A percentile compares a stretch with the other conserved stretches of the same genome.
Conservation (phyloP, 2,888 invertebrate species). For the Seira sanloemensis region DNA sequence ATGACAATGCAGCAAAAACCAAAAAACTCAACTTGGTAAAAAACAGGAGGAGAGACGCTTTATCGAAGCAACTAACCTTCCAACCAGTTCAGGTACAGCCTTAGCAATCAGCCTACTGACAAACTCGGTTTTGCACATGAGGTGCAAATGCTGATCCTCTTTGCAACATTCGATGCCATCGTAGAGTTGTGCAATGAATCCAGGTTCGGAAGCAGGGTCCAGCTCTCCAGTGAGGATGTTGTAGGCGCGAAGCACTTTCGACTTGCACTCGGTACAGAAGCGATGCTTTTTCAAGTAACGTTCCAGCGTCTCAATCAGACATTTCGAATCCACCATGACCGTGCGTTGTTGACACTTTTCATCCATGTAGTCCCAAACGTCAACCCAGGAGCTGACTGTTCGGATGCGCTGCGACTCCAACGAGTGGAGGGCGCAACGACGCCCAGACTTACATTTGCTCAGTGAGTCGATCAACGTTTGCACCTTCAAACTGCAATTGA, state of each 20-base stretch:
- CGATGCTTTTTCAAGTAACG: constrained; percentile 89
- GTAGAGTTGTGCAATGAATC: constrained; percentile 91
- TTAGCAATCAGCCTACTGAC: constrained; percentile 91
- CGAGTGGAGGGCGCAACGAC: constrained; percentile 91
- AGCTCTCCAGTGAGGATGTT: constrained; percentile 84
- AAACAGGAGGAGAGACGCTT: too few species aligned
- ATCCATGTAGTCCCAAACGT: constrained; percentile 81
- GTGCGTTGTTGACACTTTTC: constrained; percentile 78
- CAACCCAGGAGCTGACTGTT: constrained; percentile 81
- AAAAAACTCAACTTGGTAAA: too few species aligned
- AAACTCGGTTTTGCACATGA: constrained; percentile 91
- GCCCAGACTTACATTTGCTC: constrained; percentile 75
- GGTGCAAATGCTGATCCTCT: constrained; percentile 90
- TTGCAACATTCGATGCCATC: constrained; percentile 91
- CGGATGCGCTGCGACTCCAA: constrained; percentile 90
- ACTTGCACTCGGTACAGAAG: constrained; percentile 94
- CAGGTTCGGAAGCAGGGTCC: constrained; percentile 90
- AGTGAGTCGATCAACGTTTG: constrained; percentile 67
- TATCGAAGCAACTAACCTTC: constrained; percentile 80
- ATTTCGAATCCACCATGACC: constrained; percentile 90
- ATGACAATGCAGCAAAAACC: neutral
- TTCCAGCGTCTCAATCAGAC: constrained; percentile 89
- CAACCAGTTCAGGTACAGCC: constrained; percentile 93
- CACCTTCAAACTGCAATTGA: constrained; percentile 69
- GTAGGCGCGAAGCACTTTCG: constrained; percentile 91